Base-by-base conservation (phyloP, 23 tunicate species). In the Halocynthia roretzi region DNA sequence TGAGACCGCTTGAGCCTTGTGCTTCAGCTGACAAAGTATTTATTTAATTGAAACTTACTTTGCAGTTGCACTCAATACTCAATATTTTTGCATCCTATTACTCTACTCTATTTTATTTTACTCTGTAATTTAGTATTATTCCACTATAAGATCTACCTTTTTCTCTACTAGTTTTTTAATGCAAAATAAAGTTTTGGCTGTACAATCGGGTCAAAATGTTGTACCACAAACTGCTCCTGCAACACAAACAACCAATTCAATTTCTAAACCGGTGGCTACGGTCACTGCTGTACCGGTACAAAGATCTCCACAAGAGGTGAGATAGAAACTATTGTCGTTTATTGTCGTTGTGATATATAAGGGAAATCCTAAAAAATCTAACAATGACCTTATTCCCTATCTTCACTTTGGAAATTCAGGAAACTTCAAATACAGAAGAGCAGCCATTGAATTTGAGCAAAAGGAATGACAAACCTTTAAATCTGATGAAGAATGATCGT, bases 241-340 rank as follows among this genome's bases (percentile, higher is more conserved):
- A 54, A 64, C 40, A 11, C 9, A 40, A 0, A 53, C 78, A n/a
- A 18, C 60, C 44, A 31, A 31, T 31, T 31, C 44, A 31, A 31
- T 31, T 14, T n/a, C 69, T 17, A 74, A 74, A 44, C 78, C 78
- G 0, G 63, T 74, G 63, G 78, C 78, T 22, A 64, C 78, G 14
- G 78, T 74, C 9, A 48, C 60, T 56, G 78, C 78, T 8, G 62
- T 74, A 19, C 78, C 78, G 19, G 78, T 74, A 15, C 19, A 9
- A 65, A 11, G 2, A 15, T 48, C 19, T 11, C 70, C n/a, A 65
- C 6, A 15, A 65, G 70, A 65, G 70, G 48, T 15, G 19, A 65
- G 70, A 48, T 65, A 10, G 5, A 15, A 58, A 58, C 17, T 58
- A 10, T 56, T 58, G 17, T 56, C 10, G 62, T 12, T 56, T 12